Base-by-base conservation (phyloP, 30 jellyfish, hydroid and myxozoan species). In the Hydractinia echinata region DNA sequence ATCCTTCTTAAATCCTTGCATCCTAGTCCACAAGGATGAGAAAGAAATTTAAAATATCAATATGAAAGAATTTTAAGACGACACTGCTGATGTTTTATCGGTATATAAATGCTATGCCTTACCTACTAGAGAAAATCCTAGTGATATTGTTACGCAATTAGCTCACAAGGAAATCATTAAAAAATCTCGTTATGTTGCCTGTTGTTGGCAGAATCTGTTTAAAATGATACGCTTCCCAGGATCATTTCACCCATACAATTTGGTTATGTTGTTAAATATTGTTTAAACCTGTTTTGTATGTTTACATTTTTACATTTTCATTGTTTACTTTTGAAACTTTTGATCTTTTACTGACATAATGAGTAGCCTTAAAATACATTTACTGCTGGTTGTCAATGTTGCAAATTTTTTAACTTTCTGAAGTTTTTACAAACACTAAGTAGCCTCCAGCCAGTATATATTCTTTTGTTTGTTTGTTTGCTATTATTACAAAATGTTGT, bases 151-250 rank as follows among this genome's bases (percentile, higher is more conserved):
- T 51, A 44, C 18, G 5, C 79, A 82, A 48, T 53, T 82, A 6
- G 89, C 89, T 19, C 89, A 82, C 50, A 79, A 82, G 55, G 89
- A 82, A 51, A 21, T 82, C 8, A 82, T 71, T 52, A 77, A 82
- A 56, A 3, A 56, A 13, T 84, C 79, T 20, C 39, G 71, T 51
- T 82, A 82, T 67, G 48, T 82, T 8, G 62, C 39, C 30, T 51
- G 79, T 70, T 69, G 84, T 79, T 82, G 89, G 89, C 7, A 44
- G 5, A 67, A 44, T 7, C 66, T 30, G 52, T 82, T 82, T 82
- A 71, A 71, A n/a, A 7, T 68, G 8, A 44, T 82, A 16, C 72
- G 71, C 15, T 9, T 13, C 7, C 30, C 10, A 10, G 48, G 6
- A 5, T 51, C 14, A 9, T 67, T 52, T 51, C 56, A 39, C 6